Evolutionary conservation across 2,888 invertebrate genomes (phyloP).

Genomic region (Rotaria magnacalcarata): DNA sequence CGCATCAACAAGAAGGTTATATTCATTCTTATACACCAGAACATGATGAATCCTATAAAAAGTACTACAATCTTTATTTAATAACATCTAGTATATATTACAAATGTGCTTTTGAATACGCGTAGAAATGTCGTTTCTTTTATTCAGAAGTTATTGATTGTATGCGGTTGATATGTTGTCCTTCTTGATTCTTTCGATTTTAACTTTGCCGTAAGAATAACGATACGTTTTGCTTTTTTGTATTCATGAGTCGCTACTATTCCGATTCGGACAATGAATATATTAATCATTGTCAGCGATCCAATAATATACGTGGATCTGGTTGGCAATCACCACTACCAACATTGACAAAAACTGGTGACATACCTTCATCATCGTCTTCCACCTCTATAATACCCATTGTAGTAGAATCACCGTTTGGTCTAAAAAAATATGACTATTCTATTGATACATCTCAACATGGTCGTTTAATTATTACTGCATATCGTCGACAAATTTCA

Average conservation of each 20-base stretch:
- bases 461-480: neutral
- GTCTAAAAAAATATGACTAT: constrained; percentile 11
- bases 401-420: constrained; percentile 33
- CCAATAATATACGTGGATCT: neutral
- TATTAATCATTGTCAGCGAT: neutral
- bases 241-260: constrained; percentile 2
- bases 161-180: neutral
- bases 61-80: neutral
- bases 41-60: neutral
- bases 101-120: neutral
- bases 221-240: neutral
- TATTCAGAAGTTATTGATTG: neutral
- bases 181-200: neutral
- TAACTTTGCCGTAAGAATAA: neutral
- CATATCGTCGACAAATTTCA: neutral
- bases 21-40: neutral
- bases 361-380: neutral
- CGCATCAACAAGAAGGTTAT: neutral
- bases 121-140: neutral
- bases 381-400: neutral
- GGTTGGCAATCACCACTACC: neutral
- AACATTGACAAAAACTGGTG: neutral
- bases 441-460: constrained; percentile 14
- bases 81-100: neutral
- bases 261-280: constrained; percentile 15